phyloP scores from a whole-genome alignment of 2,113 vertebrate species.

The Fulica atra region DNA sequence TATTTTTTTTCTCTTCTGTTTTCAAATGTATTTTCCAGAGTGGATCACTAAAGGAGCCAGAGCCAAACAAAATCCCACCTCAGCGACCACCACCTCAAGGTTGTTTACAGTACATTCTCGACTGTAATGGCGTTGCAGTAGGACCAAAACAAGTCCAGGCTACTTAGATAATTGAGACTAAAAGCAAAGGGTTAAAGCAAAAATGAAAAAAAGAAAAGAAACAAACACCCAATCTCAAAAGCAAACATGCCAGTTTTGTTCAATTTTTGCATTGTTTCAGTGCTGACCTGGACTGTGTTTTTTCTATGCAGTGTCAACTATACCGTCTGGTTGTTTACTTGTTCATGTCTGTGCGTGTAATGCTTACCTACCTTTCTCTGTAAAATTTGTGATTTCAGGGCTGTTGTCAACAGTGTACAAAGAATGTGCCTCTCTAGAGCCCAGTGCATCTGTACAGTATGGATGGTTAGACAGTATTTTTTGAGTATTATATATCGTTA shows the following conservation, averaged over 20 bases:
- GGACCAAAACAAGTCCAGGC: conserved; percentile 89
- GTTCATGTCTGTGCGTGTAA: conserved; percentile 89
- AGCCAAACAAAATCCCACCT: conserved; percentile 87
- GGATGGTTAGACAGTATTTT: conserved; percentile 74
- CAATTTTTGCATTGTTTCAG: conserved; percentile 74
- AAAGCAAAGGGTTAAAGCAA: conserved; percentile 77
- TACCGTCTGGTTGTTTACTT: conserved; percentile 80
- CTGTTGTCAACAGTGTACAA: conserved; percentile 85
- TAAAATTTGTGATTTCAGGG: conserved; percentile 85
- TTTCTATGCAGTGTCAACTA: conserved; percentile 91
- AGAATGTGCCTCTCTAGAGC: conserved; percentile 87
- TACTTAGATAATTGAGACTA: conserved; percentile 81
- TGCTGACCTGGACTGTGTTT: conserved; percentile 89
- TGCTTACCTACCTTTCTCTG: conserved; percentile 84
- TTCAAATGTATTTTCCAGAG: conserved; percentile 84
- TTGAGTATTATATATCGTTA: conserved; percentile 72
- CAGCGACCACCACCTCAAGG: conserved; percentile 96
- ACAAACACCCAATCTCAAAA: conserved; percentile 49
- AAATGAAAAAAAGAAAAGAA: conserved; percentile 74
- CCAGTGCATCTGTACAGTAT: conserved; percentile 82
- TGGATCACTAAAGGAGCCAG: conserved; percentile 87
- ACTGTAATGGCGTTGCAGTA: conserved; percentile 90
- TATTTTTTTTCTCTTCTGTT: conserved; percentile 56
- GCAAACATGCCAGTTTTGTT: conserved; percentile 69
- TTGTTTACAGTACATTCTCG: conserved; percentile 94